These are phyloP conservation scores for Aviceda subcristata DNA, from an alignment of 2,113 vertebrate species.

Conservation along the genomic window DNA sequence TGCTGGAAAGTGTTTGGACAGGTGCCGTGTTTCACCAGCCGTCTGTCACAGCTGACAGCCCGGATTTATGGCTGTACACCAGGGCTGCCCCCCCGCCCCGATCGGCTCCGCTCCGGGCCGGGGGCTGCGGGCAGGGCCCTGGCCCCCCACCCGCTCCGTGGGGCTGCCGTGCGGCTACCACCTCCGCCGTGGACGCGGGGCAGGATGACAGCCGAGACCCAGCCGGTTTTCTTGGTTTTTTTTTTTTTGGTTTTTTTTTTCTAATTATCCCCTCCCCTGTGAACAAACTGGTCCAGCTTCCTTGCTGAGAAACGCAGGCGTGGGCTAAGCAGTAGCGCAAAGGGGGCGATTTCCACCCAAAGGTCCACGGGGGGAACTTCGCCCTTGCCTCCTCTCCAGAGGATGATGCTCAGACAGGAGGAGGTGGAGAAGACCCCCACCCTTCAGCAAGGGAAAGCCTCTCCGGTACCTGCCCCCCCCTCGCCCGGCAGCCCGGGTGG, in stretches of 20 bases:
- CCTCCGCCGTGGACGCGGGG: background rate
- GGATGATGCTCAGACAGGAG: background rate
- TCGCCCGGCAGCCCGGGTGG: background rate
- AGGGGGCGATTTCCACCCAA: background rate
- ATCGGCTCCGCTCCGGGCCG: too few species aligned
- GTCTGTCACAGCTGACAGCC: conserved; percentile 33
- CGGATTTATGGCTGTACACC: conserved; percentile 8
- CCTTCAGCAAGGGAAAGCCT: background rate
- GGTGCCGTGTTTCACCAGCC: conserved; percentile 19
- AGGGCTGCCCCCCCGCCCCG: background rate
- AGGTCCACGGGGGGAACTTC: background rate
- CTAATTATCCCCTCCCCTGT: too few species aligned
- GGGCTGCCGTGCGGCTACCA: background rate
- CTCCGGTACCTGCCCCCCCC: too few species aligned
- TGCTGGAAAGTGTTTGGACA: conserved; percentile 54
- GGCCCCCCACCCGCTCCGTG: background rate
- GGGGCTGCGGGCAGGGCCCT: background rate
- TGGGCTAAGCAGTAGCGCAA: background rate
- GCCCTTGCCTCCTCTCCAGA: background rate
- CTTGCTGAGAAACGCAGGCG: background rate
- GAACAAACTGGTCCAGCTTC: background rate
- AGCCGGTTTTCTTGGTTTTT: too few species aligned
- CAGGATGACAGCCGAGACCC: background rate
- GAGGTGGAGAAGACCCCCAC: background rate
- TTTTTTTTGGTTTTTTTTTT: too few species aligned